Evolutionary conservation across 2,888 invertebrate species (phyloP).

Genomic region (Rhamnusium bicolor): DNA sequence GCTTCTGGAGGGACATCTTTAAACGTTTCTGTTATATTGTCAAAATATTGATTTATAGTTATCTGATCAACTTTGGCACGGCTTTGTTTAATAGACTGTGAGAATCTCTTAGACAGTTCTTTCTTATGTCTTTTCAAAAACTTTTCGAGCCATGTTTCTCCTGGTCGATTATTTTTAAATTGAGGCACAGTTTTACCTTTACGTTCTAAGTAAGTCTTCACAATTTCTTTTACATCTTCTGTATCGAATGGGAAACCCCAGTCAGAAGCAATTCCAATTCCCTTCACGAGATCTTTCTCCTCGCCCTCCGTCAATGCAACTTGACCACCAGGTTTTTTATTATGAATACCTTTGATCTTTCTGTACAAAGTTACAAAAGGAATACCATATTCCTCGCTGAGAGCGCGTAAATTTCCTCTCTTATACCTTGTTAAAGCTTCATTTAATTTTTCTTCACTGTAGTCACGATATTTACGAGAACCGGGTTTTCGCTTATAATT

Average conservation of each 20-base stretch:
- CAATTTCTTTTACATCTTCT: constrained; percentile 29
- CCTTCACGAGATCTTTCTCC: neutral
- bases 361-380: constrained; percentile 36
- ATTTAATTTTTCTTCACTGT: neutral
- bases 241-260: constrained; percentile 40
- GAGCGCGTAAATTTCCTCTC: neutral
- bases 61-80: constrained; percentile 26
- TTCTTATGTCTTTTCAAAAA: constrained; percentile 24
- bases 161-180: constrained; percentile 29
- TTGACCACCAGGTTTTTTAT: neutral
- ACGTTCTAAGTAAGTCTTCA: constrained; percentile 31
- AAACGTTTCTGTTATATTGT: too few species aligned
- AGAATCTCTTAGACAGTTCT: constrained; percentile 24
- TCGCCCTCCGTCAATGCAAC: neutral
- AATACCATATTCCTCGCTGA: constrained; percentile 10
- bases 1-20: constrained; percentile 26
- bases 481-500: neutral
- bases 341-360: too few species aligned
- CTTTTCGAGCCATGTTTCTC: constrained; percentile 33
- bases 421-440: neutral
- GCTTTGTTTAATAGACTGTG: constrained; percentile 32
- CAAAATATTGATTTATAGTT: constrained; percentile 30
- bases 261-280: constrained; percentile 23
- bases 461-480: neutral
- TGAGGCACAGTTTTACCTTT: constrained; percentile 27